These are phyloP conservation scores for Lordiphosa clarofinis DNA, from an alignment of 1,140 invertebrate genomes.

Conservation along the genomic window DNA sequence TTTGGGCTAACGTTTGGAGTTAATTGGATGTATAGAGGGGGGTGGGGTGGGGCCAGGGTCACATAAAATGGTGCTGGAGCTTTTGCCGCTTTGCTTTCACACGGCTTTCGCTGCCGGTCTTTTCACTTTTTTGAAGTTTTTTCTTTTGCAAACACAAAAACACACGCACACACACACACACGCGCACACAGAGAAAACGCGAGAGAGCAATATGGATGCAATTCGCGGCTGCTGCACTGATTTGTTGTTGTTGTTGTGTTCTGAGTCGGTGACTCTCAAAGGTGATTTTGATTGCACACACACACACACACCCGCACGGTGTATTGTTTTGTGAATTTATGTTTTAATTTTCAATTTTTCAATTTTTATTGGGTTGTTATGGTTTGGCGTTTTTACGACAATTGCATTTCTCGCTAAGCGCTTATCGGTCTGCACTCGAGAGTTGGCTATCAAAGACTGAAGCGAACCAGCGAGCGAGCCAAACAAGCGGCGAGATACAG, in stretches of 20 bases:
- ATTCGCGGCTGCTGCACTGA: constrained; percentile 56
- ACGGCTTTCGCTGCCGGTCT: constrained; percentile 71
- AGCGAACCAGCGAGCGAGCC: constrained; percentile 29
- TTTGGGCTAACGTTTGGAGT: constrained; percentile 11
- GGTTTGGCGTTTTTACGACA: constrained; percentile 31
- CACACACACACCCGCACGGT: constrained; percentile 9
- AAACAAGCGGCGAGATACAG: constrained; percentile 54
- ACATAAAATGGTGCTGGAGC: constrained; percentile 2
- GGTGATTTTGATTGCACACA: constrained; percentile 2
- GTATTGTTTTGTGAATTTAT: constrained; percentile 7
- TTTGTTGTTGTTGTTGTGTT: constrained; percentile 36
- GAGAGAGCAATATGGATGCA: constrained; percentile 62
- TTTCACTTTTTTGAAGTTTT: constrained; percentile 69
- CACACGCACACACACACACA: constrained; percentile 8
- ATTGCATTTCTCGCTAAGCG: constrained; percentile 41
- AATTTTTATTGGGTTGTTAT: constrained; percentile 24
- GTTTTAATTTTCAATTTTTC: neutral
- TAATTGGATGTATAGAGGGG: neutral
- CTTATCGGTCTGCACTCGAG: constrained; percentile 76
- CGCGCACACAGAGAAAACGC: constrained; percentile 23
- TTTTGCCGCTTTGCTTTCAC: constrained; percentile 45
- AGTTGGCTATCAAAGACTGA: constrained; percentile 72
- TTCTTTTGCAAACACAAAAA: constrained; percentile 17
- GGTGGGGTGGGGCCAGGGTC: neutral
- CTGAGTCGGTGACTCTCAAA: constrained; percentile 13